Evolutionary conservation across 2,888 invertebrate species (phyloP).

Genomic region (Pollenia griseotomentosa): DNA sequence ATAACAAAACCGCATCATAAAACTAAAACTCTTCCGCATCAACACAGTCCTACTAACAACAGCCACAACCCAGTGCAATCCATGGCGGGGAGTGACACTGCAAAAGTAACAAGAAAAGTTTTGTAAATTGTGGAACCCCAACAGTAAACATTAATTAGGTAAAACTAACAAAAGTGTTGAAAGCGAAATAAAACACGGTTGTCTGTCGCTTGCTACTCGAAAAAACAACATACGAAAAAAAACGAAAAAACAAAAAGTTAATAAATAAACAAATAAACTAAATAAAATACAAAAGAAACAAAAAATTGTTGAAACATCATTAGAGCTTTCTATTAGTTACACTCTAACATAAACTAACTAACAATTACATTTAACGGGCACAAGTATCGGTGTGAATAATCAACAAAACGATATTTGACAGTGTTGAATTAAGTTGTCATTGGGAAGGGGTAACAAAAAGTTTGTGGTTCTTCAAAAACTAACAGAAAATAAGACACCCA

Average conservation of each 20-base stretch:
- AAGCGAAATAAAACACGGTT: slow-evolving; percentile 10
- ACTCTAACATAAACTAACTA: not conserved
- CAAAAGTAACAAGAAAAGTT: slow-evolving; percentile 21
- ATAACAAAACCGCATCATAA: slow-evolving; percentile 49
- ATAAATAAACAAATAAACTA: slow-evolving; percentile 15
- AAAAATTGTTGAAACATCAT: slow-evolving; percentile 23
- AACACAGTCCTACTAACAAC: not conserved
- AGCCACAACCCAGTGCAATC: not conserved
- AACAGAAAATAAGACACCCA: too few relatives aligned
- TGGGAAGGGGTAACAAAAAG: too few relatives aligned
- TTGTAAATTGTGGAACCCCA: slow-evolving; percentile 31
- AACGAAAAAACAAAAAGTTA: not conserved
- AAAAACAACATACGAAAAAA: not conserved
- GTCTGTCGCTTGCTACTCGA: not conserved
- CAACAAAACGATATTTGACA: not conserved
- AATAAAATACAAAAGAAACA: not conserved
- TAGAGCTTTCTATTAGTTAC: slow-evolving; percentile 19
- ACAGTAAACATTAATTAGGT: slow-evolving; percentile 46
- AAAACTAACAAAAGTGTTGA: slow-evolving; percentile 50
- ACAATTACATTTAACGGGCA: not conserved
- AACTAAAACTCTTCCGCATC: slow-evolving; percentile 65
- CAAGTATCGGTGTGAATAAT: not conserved
- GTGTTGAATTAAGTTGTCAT: not conserved
- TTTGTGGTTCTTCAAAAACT: too few relatives aligned
- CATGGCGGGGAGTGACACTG: not conserved